Conservation (phyloP, 53 echinoderm and acorn worm species). For the Patiria pectinifera region DNA sequence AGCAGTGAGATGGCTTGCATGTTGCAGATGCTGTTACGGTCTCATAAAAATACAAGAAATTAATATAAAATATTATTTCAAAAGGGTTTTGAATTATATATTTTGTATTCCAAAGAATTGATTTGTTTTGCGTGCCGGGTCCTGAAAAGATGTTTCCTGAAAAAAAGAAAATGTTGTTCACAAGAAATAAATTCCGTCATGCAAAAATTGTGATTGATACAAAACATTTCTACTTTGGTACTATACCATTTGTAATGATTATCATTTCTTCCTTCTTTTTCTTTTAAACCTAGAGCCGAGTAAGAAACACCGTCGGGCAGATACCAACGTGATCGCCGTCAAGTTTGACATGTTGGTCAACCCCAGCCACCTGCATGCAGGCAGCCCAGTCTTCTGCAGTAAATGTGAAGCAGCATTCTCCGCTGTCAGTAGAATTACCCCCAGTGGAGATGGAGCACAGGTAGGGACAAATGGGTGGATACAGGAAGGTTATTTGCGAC, state of each 20-base stretch:
- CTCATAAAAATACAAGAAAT: no score
- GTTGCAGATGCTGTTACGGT: no score
- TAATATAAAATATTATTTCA: no score
- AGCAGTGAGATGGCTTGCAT: no score
- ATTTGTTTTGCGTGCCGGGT: no score
- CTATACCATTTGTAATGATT: neutral
- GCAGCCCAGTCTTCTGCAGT: constrained; percentile 75
- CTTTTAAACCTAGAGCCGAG: constrained; percentile 27
- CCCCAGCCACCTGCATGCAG: constrained; percentile 64
- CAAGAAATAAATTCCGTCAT: no score
- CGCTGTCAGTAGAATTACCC: constrained; percentile 72
- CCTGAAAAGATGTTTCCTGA: no score
- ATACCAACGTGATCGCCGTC: constrained; percentile 95
- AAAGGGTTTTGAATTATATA: no score
- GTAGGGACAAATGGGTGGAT: neutral
- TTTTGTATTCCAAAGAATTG: no score
- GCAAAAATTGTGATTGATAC: neutral
- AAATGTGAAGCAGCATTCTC: constrained; percentile 92
- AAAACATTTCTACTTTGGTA: neutral
- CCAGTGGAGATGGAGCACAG: constrained; percentile 14
- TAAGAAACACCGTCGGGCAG: constrained; percentile 82
- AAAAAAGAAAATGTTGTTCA: no score
- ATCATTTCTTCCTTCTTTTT: neutral
- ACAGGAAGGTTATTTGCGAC: neutral
- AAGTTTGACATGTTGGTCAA: constrained; percentile 91